Evolutionary conservation across 2,113 vertebrate genomes (phyloP).

Genomic region (Spilogale gracilis): DNA sequence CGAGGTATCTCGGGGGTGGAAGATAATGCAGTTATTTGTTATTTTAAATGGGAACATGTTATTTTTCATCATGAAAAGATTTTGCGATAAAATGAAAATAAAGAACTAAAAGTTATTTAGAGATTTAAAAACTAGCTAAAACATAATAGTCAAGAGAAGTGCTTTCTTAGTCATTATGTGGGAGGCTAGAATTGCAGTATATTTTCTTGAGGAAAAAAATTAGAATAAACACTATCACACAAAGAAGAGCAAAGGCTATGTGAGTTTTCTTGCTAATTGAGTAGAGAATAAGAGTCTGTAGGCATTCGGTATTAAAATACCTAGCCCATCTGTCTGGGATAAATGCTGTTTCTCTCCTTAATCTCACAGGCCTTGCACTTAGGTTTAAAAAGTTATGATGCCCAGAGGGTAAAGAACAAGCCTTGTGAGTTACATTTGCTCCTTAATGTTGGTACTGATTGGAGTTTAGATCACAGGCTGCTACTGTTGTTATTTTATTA

Average conservation of each 20-base stretch:
- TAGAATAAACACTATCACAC: conserved; percentile 39
- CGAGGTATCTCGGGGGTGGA: conserved; percentile 36
- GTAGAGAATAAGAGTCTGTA: background rate
- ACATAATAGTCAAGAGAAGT: conserved; percentile 60
- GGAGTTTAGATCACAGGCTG: background rate
- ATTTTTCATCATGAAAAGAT: conserved; percentile 71
- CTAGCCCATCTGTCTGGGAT: background rate
- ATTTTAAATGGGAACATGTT: conserved; percentile 65
- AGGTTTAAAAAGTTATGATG: background rate
- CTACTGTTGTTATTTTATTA: background rate
- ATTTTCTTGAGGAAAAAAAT: conserved; percentile 65
- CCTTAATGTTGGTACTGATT: background rate
- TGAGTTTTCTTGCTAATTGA: background rate
- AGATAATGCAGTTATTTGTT: conserved; percentile 26
- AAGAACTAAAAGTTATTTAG: conserved; percentile 54
- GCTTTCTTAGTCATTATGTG: conserved; percentile 73
- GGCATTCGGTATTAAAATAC: background rate
- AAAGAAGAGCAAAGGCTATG: conserved; percentile 18
- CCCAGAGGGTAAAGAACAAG: background rate
- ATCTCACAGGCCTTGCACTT: background rate
- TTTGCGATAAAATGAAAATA: conserved; percentile 72
- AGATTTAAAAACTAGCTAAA: conserved; percentile 70
- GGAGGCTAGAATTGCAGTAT: conserved; percentile 58
- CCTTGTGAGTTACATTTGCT: background rate
- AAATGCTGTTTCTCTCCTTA: background rate